Evolutionary conservation across 2,888 invertebrate species (phyloP), one percentile per base, ranked within the genome.

Genomic region (Thalpophila matura): DNA sequence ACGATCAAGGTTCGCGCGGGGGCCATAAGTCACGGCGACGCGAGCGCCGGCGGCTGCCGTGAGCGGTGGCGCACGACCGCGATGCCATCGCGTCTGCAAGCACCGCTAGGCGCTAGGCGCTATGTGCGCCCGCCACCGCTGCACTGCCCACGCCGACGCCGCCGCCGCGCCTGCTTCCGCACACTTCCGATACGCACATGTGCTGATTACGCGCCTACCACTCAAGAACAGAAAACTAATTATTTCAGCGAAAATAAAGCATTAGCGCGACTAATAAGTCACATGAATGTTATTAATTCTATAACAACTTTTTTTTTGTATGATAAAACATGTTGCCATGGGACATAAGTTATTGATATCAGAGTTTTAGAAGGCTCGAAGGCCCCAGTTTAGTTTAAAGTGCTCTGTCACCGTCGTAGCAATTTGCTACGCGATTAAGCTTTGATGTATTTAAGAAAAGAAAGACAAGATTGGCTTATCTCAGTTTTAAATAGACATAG

Each of bases 1-100:
- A 89, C 91, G 91, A 94, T 94, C 94, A 90, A 89, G 91, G 94
- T 93, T 92, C 91, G 91, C 92, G 90, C 89, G 89, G 90, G 88
- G 92, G 92, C 93, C 92, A 93, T 94, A 93, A 94, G 94, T 94
- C 93, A 94, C 90, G 89, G 92, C 91, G 91, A 92, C 92, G 90
- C 92, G 89, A 92, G 89, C 89, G 94, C 94, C 94, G 93, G 90
- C 92, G 94, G 94, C 87, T 88, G 91, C 92, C 94, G 93, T 93
- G 93, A 93, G 93, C 91, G 87, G 91, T 88, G 92, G 91, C 92
- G 93, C 93, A 93, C 94, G 93, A 93, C 88, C 90, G 89, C 86
- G 93, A 93, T 93, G 90, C 87, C 90, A 91, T 93, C 92, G 91
- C 87, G 86, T 84, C 86, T 84, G 84, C 79, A 83, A 82, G 86